Base-by-base conservation (phyloP, 2,888 invertebrate genomes). In the Norana najaformis region DNA sequence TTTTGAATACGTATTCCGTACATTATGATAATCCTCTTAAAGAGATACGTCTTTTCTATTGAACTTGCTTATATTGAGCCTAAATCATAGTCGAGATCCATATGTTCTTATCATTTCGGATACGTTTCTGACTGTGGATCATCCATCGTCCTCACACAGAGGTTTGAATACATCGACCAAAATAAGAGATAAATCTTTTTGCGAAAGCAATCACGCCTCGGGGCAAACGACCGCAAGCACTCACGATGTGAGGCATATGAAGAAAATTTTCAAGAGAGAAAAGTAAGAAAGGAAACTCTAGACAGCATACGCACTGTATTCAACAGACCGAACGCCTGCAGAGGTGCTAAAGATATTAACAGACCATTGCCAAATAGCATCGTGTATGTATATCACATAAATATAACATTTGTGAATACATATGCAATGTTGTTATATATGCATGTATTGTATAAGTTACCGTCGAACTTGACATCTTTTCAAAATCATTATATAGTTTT, bases 71-170 rank as follows among this genome's bases (percentile, higher is more conserved):
- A 47, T 47, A 47, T 47, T 18, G 23, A 20, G 47, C 4, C 23
- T 47, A 5, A 11, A 5, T 14, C 47, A 47, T 18, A 23, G 69
- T 13, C 30, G n/a, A 69, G 30, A 69, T 69, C 30, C n/a, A 69
- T 69, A 69, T 69, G 69, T 69, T 69, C 69, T 69, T 69, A 69
- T 69, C 69, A 69, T 69, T 69, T n/a, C 69, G 69, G 69, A 69
- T 69, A n/a, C n/a, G 69, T 69, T 69, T 69, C 69, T n/a, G n/a
- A 0, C 69, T 11, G n/a, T 30, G n/a, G 69, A 69, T 69, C 30
- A 69, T 69, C 69, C 69, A 69, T n/a, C 30, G 30, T 69, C 69
- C 30, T n/a, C 69, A n/a, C n/a, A 11, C 69, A 69, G 69, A n/a
- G 69, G n/a, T 69, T 69, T 69, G 69, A 69, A 69, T 69, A 69